Evolutionary conservation across 2,797 vertebrate species (phyloP), one percentile per base, ranked within the genome.

Genomic region (Smutsia gigantea): DNA sequence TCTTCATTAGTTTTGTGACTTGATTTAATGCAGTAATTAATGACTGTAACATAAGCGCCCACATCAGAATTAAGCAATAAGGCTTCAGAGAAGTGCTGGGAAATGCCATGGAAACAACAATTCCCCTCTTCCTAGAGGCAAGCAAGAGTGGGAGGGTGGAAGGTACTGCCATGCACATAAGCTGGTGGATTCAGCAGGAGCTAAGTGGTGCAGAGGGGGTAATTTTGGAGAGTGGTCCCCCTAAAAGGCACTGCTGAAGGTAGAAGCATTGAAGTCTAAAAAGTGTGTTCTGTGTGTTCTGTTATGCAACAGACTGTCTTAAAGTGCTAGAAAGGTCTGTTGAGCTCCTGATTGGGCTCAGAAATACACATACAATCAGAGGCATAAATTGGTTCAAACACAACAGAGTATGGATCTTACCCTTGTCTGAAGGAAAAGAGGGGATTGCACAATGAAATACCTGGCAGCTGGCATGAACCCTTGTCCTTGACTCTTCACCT

Each of bases 11-110:
- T 94, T 96, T 90, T 95, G 78, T 96, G 90, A 94, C 64, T 96
- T 96, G 87, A 93, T 61, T 97, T 96, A 96, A 95, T 97, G 85
- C 66, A 95, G 77, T 95, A 97, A 95, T 97, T 96, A 91, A 96
- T 96, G 83, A 90, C 72, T 95, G 34, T 91, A 95, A 88, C 92
- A 64, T 87, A 93, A 95, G 75, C 17, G 5, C 68, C 55, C 78
- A 96, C 86, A 95, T 90, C 64, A 79, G 95, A 97, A 97, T 96
- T 93, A 95, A 96, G 42, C 87, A 95, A 7, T 39, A 51, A 97
- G 57, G 74, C 83, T 88, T 97, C 90, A 92, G 59, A 92, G 78
- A 96, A 81, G 39, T 68, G 34, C 53, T 96, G 66, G 49, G 17
- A 93, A 96, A 93, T 94, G 21, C 49, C 92, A 96, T 95, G 87